Base-by-base conservation (phyloP, 2,797 vertebrate genomes). In the Crocidura indochinensis region DNA sequence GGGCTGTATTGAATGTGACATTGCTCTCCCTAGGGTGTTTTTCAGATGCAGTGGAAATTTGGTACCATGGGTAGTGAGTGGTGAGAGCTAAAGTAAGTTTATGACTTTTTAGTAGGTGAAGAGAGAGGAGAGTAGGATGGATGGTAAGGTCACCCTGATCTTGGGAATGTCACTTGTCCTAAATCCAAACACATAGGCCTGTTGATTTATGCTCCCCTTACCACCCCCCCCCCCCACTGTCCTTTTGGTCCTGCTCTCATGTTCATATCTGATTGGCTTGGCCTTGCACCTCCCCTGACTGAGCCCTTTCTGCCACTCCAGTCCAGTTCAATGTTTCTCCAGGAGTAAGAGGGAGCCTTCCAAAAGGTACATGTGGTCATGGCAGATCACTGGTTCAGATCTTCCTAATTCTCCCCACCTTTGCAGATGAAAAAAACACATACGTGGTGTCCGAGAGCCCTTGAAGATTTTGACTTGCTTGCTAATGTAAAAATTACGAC, bases 391-490 rank as follows among this genome's bases (percentile, higher is more conserved):
- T 72, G 56, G 46, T 87, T 64, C 80, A 89, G 68, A 87, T 87
- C 65, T 27, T 90, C 94, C 6, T 69, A 27, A 87, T 87, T 26
- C 7, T 69, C 6, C 22, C 31, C 22, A 62, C 1, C 8, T n/a
- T 80, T 93, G 11, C 38, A 38, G 47, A 56, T 93, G 65, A 72
- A 64, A 26, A 64, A 64, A 8, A 15, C 26, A 68, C 11, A 65
- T 11, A 24, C 19, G 31, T 89, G 56, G 77, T 12, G 64, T 64
- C 68, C 22, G n/a, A 79, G 73, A 22, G 10, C 65, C 69, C 10
- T 92, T 88, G 79, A 81, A 88, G 69, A 69, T n/a, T 49, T 94
- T 12, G 20, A n/a, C 6, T 89, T 82, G 78, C 31, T 51, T 77
- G 3, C 89, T 94, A 83, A 73, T 93, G 51, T 88, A 38, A 38